These are phyloP conservation scores for Salvelinus fontinalis DNA, from an alignment of 2,113 vertebrate genomes.

Conservation along the genomic window DNA sequence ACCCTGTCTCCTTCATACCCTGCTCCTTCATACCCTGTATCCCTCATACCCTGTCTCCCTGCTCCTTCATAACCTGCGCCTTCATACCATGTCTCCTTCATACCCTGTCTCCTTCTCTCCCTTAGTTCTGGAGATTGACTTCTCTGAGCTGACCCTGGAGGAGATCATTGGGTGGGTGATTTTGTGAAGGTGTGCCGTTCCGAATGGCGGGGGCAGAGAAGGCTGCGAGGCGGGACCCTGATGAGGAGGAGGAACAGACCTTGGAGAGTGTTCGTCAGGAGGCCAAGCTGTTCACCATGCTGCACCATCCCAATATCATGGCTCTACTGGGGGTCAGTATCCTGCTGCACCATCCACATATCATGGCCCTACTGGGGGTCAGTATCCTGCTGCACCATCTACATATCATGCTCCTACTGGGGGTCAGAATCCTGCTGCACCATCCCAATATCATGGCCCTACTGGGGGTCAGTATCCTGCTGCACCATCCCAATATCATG, in stretches of 20 bases:
- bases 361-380: slow-evolving; percentile 88
- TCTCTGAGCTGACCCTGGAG: slow-evolving; percentile 89
- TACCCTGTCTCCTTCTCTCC: slow-evolving; percentile 29
- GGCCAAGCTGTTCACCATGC: slow-evolving; percentile 97
- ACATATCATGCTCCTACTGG: slow-evolving; percentile 94
- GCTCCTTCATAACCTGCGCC: too few relatives aligned
- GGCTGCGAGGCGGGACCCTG: slow-evolving; percentile 91
- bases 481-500: too few relatives aligned
- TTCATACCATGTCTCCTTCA: too few relatives aligned
- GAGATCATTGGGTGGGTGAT: slow-evolving; percentile 98
- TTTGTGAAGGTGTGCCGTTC: slow-evolving; percentile 97
- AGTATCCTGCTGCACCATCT: slow-evolving; percentile 83
- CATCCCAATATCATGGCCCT: too few relatives aligned
- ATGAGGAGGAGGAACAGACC: slow-evolving; percentile 91
- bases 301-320: slow-evolving; percentile 95
- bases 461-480: too few relatives aligned
- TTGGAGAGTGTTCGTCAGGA: slow-evolving; percentile 95
- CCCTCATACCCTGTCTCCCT: too few relatives aligned
- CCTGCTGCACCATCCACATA: slow-evolving; percentile 91
- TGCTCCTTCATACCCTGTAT: too few relatives aligned
- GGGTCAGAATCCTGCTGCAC: too few relatives aligned
- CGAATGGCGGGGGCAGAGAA: slow-evolving; percentile 91
- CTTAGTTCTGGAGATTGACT: slow-evolving; percentile 90
- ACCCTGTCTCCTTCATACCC: too few relatives aligned
- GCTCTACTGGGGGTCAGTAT: slow-evolving; percentile 75